Evolutionary conservation across 1,140 invertebrate genomes (phyloP).

Genomic region (Andricus grossulariae): DNA sequence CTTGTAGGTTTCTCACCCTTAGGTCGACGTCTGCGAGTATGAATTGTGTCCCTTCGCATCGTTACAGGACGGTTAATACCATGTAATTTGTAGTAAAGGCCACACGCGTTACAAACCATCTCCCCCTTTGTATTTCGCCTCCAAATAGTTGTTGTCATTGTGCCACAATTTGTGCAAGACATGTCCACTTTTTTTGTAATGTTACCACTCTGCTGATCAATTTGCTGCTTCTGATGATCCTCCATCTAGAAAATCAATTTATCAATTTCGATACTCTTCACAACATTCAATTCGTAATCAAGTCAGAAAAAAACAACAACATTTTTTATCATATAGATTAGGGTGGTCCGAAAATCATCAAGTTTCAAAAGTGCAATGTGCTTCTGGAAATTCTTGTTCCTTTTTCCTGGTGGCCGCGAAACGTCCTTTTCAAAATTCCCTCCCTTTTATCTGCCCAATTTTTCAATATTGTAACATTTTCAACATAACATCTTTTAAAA

Average conservation of each 20-base stretch:
- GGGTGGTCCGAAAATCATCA: no score
- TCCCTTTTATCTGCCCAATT: no score
- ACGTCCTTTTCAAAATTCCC: no score
- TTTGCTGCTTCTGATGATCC: constrained; percentile 66
- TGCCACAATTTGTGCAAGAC: constrained; percentile 89
- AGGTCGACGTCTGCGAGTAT: constrained; percentile 94
- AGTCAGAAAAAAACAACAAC: no score
- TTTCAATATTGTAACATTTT: no score
- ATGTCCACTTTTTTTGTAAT: constrained; percentile 79
- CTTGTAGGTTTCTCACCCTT: constrained; percentile 78
- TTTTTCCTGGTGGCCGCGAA: no score
- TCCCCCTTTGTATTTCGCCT: constrained; percentile 91
- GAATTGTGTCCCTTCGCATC: constrained; percentile 98
- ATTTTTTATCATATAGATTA: no score
- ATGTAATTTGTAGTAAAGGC: constrained; percentile 95
- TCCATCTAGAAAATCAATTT: constrained; percentile 53
- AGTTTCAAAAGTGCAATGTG: no score
- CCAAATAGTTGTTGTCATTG: constrained; percentile 95
- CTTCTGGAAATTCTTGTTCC: no score
- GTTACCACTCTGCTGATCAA: constrained; percentile 68
- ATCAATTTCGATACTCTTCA: not conserved
- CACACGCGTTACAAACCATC: constrained; percentile 97
- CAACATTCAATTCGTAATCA: no score
- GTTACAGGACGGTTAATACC: constrained; percentile 92
- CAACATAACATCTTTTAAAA: no score